These are phyloP conservation scores for Erethizon dorsatum DNA, from an alignment of 2,797 vertebrate genomes.

Conservation along the genomic window DNA sequence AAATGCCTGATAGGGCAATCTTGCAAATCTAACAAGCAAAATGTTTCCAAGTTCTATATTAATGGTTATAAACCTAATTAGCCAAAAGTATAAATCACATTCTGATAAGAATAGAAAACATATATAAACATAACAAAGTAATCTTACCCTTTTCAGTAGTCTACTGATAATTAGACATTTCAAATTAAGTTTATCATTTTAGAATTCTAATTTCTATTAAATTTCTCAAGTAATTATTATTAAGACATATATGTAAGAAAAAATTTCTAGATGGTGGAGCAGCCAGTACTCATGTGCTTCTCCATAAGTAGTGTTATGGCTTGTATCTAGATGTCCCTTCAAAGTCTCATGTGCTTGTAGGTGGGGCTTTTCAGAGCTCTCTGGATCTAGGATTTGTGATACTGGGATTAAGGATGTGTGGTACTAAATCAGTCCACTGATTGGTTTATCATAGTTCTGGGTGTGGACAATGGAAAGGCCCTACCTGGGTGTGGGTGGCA, in stretches of 20 bases:
- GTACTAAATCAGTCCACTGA: background rate
- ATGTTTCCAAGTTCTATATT: slow-evolving; percentile 15
- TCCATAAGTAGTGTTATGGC: background rate
- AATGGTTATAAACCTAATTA: slow-evolving; percentile 63
- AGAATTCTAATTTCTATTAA: slow-evolving; percentile 44
- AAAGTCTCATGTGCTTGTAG: background rate
- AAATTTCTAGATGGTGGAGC: background rate
- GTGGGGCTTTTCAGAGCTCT: background rate
- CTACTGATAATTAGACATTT: slow-evolving; percentile 57
- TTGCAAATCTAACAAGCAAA: slow-evolving; percentile 52
- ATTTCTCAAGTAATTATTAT: slow-evolving; percentile 44
- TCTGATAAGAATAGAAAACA: background rate
- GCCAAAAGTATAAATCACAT: slow-evolving; percentile 43
- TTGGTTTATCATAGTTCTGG: background rate
- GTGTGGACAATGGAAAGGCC: background rate
- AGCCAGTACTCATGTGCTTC: background rate
- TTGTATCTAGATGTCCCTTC: background rate
- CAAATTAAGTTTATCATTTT: slow-evolving; percentile 41
- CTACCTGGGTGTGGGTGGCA: background rate
- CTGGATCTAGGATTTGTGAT: background rate
- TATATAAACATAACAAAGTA: slow-evolving; percentile 10
- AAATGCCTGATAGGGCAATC: background rate
- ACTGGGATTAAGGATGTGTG: background rate
- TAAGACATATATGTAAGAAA: background rate
- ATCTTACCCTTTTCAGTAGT: background rate